These are phyloP conservation scores for Hemicrepidius hirtus DNA, from an alignment of 2,888 invertebrate species.

Conservation along the genomic window DNA sequence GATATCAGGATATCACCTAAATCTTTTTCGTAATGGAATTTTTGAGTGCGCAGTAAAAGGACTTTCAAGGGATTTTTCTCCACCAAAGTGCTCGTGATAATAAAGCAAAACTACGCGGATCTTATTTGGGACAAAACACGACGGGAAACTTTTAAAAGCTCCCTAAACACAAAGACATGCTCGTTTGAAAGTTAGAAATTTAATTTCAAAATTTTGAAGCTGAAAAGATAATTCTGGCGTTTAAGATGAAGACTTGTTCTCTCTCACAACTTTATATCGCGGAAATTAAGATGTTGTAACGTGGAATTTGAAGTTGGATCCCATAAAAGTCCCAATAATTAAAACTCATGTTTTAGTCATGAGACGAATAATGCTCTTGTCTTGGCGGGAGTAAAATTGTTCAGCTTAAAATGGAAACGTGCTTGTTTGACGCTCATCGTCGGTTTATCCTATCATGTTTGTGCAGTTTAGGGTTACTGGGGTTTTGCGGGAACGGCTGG, in stretches of 20 bases:
- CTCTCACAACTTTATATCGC: background rate
- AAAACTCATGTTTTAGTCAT: conserved; percentile 16
- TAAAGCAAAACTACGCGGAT: background rate
- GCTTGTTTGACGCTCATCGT: conserved; percentile 6
- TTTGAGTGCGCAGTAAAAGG: conserved; percentile 20
- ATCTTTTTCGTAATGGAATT: conserved; percentile 18
- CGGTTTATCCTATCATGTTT: conserved; percentile 5
- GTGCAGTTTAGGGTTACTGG: conserved; percentile 22
- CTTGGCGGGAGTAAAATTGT: background rate
- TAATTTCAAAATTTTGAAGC: background rate
- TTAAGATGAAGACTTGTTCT: background rate
- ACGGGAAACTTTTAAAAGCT: no score
- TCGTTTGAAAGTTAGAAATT: no score
- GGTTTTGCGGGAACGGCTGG: conserved; percentile 4
- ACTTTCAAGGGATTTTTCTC: background rate
- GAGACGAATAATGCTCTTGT: background rate
- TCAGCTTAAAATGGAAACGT: conserved; percentile 14
- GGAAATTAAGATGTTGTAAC: background rate
- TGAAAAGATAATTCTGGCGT: background rate
- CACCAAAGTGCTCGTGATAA: background rate
- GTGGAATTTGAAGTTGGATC: background rate
- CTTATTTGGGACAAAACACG: background rate
- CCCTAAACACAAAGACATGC: no score
- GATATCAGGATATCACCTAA: background rate
- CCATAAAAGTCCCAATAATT: conserved; percentile 13